These are phyloP conservation scores for Zophobas atratus DNA, from an alignment of 1,140 invertebrate species.

Conservation along the genomic window DNA sequence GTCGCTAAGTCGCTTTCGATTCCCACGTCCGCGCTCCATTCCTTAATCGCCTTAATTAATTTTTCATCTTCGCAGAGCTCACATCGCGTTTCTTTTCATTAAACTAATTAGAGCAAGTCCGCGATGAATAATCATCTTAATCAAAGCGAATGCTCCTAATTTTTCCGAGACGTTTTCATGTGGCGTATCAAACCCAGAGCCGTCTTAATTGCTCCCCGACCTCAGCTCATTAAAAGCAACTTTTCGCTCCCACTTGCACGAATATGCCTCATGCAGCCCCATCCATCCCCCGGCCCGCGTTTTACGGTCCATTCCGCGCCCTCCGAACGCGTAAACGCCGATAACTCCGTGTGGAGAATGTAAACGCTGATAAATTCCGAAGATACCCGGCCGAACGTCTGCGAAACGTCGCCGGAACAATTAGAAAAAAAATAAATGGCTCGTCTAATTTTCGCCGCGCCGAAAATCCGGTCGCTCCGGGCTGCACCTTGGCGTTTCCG, in stretches of 20 bases:
- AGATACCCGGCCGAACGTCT: conserved; percentile 24
- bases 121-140: conserved; percentile 9
- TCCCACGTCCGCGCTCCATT: background rate
- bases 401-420: conserved; percentile 24
- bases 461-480: conserved; percentile 24
- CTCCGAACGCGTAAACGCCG: conserved; percentile 41
- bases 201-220: background rate
- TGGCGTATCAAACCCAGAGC: background rate
- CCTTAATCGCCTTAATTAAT: conserved; percentile 1
- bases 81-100: conserved; percentile 5
- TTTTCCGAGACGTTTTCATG: background rate
- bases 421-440: conserved; percentile 33
- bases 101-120: background rate
- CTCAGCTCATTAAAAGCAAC: background rate
- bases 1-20: conserved; percentile 16
- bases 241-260: background rate
- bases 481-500: conserved; percentile 33
- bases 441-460: conserved; percentile 9
- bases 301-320: conserved; percentile 39
- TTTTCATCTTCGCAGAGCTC: conserved; percentile 7
- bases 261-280: conserved; percentile 32
- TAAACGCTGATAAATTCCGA: conserved; percentile 42
- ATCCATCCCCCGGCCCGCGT: conserved; percentile 32
- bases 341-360: conserved; percentile 44
- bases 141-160: background rate